Percentiles rank a stretch among this genome's conserved stretches.
Evolutionary conservation across 64 coral and sea anemone genomes (phyloP).

Genomic region (Montipora cactus): DNA sequence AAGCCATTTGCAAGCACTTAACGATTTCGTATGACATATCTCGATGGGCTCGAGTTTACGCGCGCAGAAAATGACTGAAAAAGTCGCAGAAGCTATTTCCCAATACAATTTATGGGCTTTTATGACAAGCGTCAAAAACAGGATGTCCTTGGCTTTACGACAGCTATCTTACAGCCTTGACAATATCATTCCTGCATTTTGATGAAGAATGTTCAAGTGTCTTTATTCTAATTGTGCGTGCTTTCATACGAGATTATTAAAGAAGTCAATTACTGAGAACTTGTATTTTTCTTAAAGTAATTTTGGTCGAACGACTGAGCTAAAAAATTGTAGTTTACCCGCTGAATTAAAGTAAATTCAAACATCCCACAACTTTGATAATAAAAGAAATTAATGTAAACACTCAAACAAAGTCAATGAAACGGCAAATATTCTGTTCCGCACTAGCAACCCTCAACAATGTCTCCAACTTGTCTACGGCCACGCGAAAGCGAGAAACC

Average conservation of each 20-base stretch:
- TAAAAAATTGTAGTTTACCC: not conserved
- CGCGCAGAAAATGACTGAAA: not conserved
- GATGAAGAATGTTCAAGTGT: not conserved
- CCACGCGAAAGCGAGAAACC: not conserved
- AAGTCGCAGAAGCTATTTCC: not conserved
- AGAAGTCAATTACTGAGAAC: too few species aligned
- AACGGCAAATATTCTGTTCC: slow-evolving; percentile 43
- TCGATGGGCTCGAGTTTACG: not conserved
- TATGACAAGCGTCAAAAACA: not conserved
- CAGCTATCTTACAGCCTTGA: not conserved
- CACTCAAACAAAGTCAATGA: slow-evolving; percentile 46
- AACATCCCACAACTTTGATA: not conserved
- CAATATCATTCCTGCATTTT: not conserved
- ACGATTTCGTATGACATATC: not conserved
- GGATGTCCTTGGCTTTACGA: not conserved
- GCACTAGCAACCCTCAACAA: not conserved
- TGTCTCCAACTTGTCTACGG: not conserved
- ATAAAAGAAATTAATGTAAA: slow-evolving; percentile 1
- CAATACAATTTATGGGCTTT: not conserved
- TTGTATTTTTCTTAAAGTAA: not conserved
- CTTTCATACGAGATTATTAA: not conserved
- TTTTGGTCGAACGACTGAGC: not conserved
- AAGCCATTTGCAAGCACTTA: slow-evolving; percentile 62
- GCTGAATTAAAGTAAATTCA: not conserved
- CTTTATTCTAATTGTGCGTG: not conserved